Conservation (phyloP, 2,797 vertebrate genomes). For the Anas georgica region DNA sequence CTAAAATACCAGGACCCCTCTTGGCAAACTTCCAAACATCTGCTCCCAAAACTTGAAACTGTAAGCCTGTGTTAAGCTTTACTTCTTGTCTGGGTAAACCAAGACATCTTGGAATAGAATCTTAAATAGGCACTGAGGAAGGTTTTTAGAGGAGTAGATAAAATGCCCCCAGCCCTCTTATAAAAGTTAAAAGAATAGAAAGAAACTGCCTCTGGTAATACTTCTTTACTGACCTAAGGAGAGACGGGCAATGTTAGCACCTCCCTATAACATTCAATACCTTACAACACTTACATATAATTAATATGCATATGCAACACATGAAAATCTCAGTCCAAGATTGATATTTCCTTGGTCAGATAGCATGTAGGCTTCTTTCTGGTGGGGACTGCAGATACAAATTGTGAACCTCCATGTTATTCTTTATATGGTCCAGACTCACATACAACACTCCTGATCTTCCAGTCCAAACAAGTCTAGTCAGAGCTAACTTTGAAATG, state of each 20-base stretch:
- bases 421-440: background rate
- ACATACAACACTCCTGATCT: background rate
- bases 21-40: background rate
- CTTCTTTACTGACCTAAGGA: background rate
- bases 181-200: background rate
- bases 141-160: background rate
- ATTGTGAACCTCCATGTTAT: background rate
- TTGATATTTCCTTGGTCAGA: background rate
- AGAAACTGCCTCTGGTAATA: accelerated
- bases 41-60: background rate
- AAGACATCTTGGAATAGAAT: background rate
- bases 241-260: background rate
- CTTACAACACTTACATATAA: background rate
- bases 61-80: background rate
- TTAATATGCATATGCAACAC: background rate
- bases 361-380: background rate
- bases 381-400: background rate
- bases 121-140: background rate
- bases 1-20: background rate
- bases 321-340: background rate
- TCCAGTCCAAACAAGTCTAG: background rate
- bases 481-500: background rate
- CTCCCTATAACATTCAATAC: background rate
- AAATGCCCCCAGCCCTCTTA: background rate
- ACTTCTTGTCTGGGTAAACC: background rate